These are phyloP conservation scores for Pitta sordida DNA, from an alignment of 2,113 vertebrate genomes.

Conservation along the genomic window DNA sequence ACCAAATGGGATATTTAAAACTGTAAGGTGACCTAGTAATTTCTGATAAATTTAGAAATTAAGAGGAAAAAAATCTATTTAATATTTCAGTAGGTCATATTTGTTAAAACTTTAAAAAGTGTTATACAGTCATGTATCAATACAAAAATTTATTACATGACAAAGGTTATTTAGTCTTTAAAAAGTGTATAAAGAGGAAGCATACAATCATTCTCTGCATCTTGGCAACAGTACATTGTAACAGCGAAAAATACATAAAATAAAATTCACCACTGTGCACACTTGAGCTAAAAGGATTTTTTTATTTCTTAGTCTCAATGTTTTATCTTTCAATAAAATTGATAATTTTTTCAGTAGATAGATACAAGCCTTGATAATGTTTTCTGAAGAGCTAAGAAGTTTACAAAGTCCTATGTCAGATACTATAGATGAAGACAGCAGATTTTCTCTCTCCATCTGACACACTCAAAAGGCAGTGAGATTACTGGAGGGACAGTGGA, in stretches of 20 bases:
- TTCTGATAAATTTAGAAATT: neutral
- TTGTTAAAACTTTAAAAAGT: neutral
- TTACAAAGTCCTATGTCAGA: neutral
- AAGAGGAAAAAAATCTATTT: neutral
- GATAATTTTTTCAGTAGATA: neutral
- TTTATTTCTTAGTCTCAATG: neutral
- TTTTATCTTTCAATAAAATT: neutral
- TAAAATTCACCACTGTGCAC: neutral
- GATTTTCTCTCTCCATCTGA: neutral
- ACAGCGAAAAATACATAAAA: neutral
- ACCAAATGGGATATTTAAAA: neutral
- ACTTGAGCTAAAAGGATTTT: neutral
- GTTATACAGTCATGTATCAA: neutral
- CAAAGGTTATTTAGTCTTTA: neutral
- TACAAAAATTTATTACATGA: neutral
- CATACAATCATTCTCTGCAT: neutral
- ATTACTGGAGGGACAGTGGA: neutral
- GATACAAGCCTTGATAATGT: neutral
- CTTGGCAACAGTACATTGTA: fast-evolving
- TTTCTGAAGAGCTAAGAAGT: neutral
- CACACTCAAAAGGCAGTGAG: neutral
- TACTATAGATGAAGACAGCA: neutral
- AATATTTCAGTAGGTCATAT: neutral
- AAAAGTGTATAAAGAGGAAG: neutral
- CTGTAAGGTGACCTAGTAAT: neutral